Base-by-base conservation (phyloP, 2,888 invertebrate genomes). In the Helleia helle region DNA sequence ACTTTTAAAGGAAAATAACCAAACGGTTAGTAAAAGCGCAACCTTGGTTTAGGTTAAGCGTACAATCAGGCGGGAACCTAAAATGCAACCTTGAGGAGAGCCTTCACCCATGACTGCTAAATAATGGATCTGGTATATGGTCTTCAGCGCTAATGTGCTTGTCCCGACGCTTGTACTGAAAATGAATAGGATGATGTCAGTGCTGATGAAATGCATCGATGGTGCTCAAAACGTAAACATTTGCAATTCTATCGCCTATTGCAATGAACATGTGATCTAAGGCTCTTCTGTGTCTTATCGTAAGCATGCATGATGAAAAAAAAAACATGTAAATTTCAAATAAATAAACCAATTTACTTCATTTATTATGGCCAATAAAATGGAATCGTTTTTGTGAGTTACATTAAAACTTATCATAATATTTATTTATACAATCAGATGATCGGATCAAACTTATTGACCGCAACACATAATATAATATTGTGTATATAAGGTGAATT, bases 81-180 rank as follows among this genome's bases (percentile, higher is more conserved):
- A 63, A 69, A 56, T 65, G 63, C 65, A 75, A 80, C 80, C 80
- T 79, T 76, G 58, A 57, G 62, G 61, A 56, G 62, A 60, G 58
- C 52, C 56, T 52, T 52, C 58, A 53, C 57, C 62, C 69, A 62
- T 60, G 64, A 58, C 72, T 66, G 69, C 70, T 67, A 63, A 53
- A 52, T 58, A 62, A 59, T 58, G 57, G 52, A 54, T 55, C 65
- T 62, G 65, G 67, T 65, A 71, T 68, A 71, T 67, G 64, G 62
- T 72, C 73, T 65, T 71, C 72, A 62, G 59, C 71, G 65, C 69
- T 83, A 84, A 67, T 83, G 71, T 57, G 83, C 84, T 70, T 84
- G 83, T 63, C 84, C 84, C 62, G 79, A 79, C 55, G 84, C 84
- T 77, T 79, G 71, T 68, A 84, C 84, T 84, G 84, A 80, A 40